These are phyloP conservation scores for Eupelmus urozonus DNA, from an alignment of 2,888 invertebrate species.

Conservation along the genomic window DNA sequence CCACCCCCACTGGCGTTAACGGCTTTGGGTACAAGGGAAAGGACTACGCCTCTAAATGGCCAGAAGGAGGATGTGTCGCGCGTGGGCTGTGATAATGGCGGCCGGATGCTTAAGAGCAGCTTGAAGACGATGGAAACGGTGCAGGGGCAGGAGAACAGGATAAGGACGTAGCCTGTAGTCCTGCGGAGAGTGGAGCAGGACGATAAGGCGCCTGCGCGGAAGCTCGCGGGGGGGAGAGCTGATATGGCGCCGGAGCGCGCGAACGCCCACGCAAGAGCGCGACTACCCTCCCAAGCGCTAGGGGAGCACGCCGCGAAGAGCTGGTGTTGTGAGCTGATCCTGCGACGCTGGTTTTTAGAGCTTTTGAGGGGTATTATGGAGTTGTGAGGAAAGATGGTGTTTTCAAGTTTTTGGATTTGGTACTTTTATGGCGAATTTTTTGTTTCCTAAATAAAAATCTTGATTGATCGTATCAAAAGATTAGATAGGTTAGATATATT, in stretches of 20 bases:
- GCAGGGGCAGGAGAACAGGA: slow-evolving; percentile 65
- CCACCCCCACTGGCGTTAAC: too few species aligned
- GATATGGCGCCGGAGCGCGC: too few species aligned
- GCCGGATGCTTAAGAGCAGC: slow-evolving; percentile 62
- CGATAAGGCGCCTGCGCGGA: slow-evolving; percentile 32
- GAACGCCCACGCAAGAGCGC: slow-evolving; percentile 25
- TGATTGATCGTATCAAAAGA: too few species aligned
- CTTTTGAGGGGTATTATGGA: too few species aligned
- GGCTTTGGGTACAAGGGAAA: too few species aligned
- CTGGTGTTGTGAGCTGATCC: too few species aligned
- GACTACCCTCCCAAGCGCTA: slow-evolving; percentile 7
- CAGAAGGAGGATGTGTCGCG: slow-evolving; percentile 60
- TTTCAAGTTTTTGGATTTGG: too few species aligned
- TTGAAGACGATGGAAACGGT: slow-evolving; percentile 68
- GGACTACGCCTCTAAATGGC: slow-evolving; percentile 56
- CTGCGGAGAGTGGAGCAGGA: background rate
- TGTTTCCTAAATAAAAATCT: too few species aligned
- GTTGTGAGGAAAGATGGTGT: too few species aligned
- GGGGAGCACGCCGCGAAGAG: slow-evolving; percentile 18
- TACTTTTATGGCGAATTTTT: too few species aligned
- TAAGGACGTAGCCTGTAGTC: background rate
- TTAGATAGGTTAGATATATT: too few species aligned
- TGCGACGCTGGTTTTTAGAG: too few species aligned
- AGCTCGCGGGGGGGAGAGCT: background rate
- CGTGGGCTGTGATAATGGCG: slow-evolving; percentile 57